Base-by-base conservation (phyloP, 1,140 invertebrate species). In the Apis florea region DNA sequence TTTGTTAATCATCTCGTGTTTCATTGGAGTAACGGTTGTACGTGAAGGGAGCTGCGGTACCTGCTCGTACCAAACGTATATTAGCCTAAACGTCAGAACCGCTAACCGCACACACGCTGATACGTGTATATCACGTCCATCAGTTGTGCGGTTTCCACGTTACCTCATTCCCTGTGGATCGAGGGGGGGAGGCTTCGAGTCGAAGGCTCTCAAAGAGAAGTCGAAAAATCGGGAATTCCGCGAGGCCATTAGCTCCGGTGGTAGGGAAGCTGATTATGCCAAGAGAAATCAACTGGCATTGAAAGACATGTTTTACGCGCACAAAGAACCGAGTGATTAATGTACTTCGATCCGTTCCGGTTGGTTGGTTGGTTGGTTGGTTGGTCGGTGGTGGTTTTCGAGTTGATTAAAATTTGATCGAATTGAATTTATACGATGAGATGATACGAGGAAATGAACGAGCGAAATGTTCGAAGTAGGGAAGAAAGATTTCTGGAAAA, bases 21-120 rank as follows among this genome's bases (percentile, higher is more conserved):
- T 40, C 70, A 70, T 53, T 26, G 68, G 0, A 53, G 24, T 24
- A 70, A 53, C 3, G 24, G 13, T 21, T 19, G 10, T 24, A 19
- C 49, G 49, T 26, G 47, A 53, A 19, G 49, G 15, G 12, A 53
- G 10, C 17, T 5, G 24, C 8, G 47, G 66, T 68, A 49, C 47
- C 66, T 49, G 49, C 8, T 53, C 68, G n/a, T 70, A 70, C 49
- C 68, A 70, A 70, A 70, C 68, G 49, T 53, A 11, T 53, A 26
- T 70, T 70, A 53, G 49, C 68, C 68, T 70, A 70, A 53, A 70
- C 68, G 68, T 70, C 68, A 53, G 49, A 53, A 53, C 11, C 24
- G 49, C 5, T 70, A 51, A 53, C 68, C 53, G 68, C 49, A 26
- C 68, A 53, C 49, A 26, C 68, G 49, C n/a, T 68, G 68, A 49